Base-by-base conservation (phyloP, 2,113 vertebrate species). In the Takifugu bimaculatus region DNA sequence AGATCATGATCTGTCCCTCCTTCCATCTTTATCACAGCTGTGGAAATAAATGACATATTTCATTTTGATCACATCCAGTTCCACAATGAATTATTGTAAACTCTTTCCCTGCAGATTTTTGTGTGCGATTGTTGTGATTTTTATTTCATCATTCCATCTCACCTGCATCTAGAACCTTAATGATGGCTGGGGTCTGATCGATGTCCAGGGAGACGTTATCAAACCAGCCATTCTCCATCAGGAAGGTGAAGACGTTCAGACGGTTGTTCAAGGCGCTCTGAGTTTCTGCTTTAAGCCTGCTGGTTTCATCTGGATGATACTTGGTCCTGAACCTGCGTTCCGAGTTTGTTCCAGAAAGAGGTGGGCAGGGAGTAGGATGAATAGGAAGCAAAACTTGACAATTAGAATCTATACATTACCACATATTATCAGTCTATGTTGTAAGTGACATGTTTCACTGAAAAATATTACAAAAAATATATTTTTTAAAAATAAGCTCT, bases 1-100 rank as follows among this genome's bases (percentile, higher is more conserved):
- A 97, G 85, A 51, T 97, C 95, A 1, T 93, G 91, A 61, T 97
- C 94, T 0, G 91, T 92, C 4, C 94, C 95, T 49, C 94, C 95
- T 78, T 97, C 95, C 95, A 97, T 97, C 84, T 95, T 96, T 74
- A 97, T 97, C 57, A 97, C 94, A 6, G 94, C 95, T 96, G 57
- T 59, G 47, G 29, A 63, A 13, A n/a, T 12, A 52, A 54, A 15
- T 9, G 32, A 13, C 45, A 26, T 27, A 26, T 0, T 3, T 39
- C 35, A 39, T 39, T 10, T 2, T 6, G 35, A 10, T 6, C 4
- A 39, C 35, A 39, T 11, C 7, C 9, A 39, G 35, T 39, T 39
- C 20, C 35, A 11, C 4, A 10, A 39, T 39, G 35, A 39, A 39
- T 11, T 6, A 39, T 39, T 39, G 9, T 11, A 39, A 39, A 32